A percentile compares a stretch with the other conserved stretches of the same genome.
Evolutionary conservation across 2,113 vertebrate genomes (phyloP).

Genomic region (Rhombomys opimus): DNA sequence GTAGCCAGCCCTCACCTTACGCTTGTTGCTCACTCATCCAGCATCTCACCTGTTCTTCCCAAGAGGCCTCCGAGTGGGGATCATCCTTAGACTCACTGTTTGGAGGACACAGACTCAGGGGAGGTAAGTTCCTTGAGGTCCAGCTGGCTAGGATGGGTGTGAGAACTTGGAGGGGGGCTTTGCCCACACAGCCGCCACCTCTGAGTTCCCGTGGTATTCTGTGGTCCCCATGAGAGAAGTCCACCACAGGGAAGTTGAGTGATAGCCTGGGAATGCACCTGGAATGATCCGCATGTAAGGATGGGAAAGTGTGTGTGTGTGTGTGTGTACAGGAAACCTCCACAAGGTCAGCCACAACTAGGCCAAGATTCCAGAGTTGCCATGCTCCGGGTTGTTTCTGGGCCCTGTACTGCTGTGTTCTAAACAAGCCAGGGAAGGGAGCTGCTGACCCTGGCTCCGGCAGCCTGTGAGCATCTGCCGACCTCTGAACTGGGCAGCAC

Average conservation of each 20-base stretch:
- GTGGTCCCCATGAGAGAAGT: neutral
- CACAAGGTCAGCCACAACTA: neutral
- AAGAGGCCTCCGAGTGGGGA: neutral
- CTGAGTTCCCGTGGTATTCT: neutral
- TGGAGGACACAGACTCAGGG: neutral
- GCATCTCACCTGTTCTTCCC: neutral
- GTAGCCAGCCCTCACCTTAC: neutral
- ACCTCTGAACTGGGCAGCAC: neutral
- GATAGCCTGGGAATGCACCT: rapidly evolving
- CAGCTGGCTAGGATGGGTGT: no score
- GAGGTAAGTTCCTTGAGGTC: neutral
- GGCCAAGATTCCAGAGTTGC: neutral
- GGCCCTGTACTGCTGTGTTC: neutral
- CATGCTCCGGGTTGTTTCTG: neutral
- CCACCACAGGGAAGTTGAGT: rapidly evolving
- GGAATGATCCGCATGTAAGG: neutral
- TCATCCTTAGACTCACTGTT: rapidly evolving
- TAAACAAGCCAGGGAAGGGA: neutral
- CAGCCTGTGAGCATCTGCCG: neutral
- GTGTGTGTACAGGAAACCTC: neutral
- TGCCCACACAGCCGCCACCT: neutral
- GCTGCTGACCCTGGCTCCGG: neutral
- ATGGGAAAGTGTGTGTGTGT: neutral
- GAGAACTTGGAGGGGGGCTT: neutral
- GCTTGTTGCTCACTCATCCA: rapidly evolving